Evolutionary conservation across 1,140 invertebrate species (phyloP).

Genomic region (Globodera rostochiensis): DNA sequence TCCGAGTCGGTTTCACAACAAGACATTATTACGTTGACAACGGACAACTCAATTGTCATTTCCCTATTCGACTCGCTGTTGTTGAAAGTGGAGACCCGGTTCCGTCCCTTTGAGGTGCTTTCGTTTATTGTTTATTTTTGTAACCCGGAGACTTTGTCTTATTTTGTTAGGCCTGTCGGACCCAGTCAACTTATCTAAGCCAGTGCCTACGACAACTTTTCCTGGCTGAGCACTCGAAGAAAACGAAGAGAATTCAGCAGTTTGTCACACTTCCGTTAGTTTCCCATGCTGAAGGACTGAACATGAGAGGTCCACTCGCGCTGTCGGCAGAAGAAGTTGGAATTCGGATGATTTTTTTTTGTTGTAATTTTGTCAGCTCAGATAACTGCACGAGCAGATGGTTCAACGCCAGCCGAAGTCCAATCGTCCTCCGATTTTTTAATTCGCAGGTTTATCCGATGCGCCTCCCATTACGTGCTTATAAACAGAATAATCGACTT

Average conservation of each 20-base stretch:
- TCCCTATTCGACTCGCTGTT: conserved; percentile 42
- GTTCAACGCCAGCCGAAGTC: neutral
- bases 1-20: conserved; percentile 33
- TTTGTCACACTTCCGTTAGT: conserved; percentile 46
- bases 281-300: conserved; percentile 37
- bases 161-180: conserved; percentile 8
- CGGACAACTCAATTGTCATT: conserved; percentile 47
- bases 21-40: conserved; percentile 39
- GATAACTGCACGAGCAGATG: neutral
- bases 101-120: conserved; percentile 49
- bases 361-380: neutral
- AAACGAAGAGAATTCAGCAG: conserved; percentile 31
- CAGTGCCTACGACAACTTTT: conserved; percentile 42
- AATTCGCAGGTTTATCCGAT: conserved; percentile 30
- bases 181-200: conserved; percentile 42
- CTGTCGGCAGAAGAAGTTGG: conserved; percentile 49
- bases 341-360: neutral
- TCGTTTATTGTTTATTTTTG: conserved; percentile 10
- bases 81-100: conserved; percentile 37
- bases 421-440: conserved; percentile 17
- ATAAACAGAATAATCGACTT: conserved; percentile 30
- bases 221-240: conserved; percentile 45
- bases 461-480: conserved; percentile 22
- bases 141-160: neutral
- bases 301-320: conserved; percentile 51